phyloP scores from a whole-genome alignment of 2,797 vertebrate species.

The Sebastes vulpes region DNA sequence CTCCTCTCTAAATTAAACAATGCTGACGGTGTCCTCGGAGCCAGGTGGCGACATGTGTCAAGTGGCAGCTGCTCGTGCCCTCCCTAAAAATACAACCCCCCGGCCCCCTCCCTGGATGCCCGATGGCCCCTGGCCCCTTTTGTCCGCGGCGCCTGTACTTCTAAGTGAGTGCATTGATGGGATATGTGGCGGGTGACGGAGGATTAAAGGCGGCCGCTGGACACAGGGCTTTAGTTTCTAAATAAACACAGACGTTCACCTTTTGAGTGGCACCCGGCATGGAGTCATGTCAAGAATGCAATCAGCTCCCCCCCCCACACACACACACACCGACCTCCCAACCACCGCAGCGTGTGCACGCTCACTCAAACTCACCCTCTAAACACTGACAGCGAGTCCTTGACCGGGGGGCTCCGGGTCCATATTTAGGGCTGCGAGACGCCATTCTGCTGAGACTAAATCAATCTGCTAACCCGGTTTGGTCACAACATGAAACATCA shows the following conservation, averaged over 20 bases:
- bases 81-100: constrained; percentile 83
- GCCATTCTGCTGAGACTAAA: constrained; percentile 62
- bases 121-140: constrained; percentile 77
- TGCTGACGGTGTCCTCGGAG: constrained; percentile 80
- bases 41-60: constrained; percentile 84
- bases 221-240: constrained; percentile 82
- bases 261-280: constrained; percentile 73
- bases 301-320: constrained; percentile 33
- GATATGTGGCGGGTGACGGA: constrained; percentile 80
- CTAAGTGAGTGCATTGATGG: constrained; percentile 82
- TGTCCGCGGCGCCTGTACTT: constrained; percentile 82
- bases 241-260: constrained; percentile 84
- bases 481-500: constrained; percentile 62
- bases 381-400: constrained; percentile 71
- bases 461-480: constrained; percentile 58
- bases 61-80: constrained; percentile 81
- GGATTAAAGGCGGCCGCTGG: constrained; percentile 79
- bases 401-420: constrained; percentile 65
- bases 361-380: constrained; percentile 57
- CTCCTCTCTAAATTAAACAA: constrained; percentile 80
- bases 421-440: constrained; percentile 75
- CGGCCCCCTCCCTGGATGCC: constrained; percentile 58
- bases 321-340: constrained; percentile 23
- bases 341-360: not conserved
- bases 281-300: constrained; percentile 73